These are phyloP conservation scores for Smutsia gigantea DNA, from an alignment of 2,797 vertebrate genomes.

Conservation along the genomic window DNA sequence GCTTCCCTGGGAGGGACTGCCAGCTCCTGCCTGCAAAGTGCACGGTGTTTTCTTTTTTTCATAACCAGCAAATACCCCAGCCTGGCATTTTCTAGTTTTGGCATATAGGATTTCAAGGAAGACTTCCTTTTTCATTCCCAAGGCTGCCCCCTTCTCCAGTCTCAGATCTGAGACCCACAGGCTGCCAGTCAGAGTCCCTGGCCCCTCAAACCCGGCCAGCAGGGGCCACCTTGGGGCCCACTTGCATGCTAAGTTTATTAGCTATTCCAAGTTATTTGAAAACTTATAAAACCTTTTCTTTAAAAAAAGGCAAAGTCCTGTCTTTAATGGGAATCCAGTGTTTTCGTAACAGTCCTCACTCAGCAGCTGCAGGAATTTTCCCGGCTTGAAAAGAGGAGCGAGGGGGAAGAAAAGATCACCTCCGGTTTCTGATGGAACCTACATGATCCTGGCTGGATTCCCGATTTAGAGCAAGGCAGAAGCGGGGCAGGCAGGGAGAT, in stretches of 20 bases:
- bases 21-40: background rate
- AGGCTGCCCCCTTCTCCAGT: background rate
- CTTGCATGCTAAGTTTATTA: background rate
- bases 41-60: too few relatives aligned
- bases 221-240: background rate
- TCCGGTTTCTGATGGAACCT: background rate
- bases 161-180: background rate
- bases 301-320: background rate
- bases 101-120: background rate
- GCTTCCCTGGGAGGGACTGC: background rate
- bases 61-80: background rate
- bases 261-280: background rate
- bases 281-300: slow-evolving; percentile 22
- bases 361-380: slow-evolving; percentile 24
- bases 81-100: background rate
- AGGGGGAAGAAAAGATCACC: too few relatives aligned
- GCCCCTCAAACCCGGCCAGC: background rate
- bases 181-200: background rate
- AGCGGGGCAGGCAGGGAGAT: background rate
- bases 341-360: background rate
- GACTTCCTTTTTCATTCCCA: background rate
- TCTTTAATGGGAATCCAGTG: background rate
- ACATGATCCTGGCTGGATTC: background rate
- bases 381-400: background rate
- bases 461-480: background rate